phyloP scores from a whole-genome alignment of 2,888 invertebrate species.

The Actias luna region DNA sequence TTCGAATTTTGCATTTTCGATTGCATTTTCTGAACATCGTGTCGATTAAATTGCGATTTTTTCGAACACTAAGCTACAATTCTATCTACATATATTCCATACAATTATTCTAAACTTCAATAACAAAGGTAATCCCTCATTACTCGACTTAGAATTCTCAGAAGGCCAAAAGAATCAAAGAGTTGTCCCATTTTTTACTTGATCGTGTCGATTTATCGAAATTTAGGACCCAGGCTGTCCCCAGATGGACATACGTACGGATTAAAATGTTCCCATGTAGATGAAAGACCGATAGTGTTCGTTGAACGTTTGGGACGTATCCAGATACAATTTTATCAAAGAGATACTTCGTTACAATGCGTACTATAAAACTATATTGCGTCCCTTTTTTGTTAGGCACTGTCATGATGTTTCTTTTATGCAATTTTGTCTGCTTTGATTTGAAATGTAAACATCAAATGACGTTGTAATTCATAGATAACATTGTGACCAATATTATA shows the following conservation, averaged over 20 bases:
- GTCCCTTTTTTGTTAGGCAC: neutral
- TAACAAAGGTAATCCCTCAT: no score
- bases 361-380: neutral
- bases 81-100: no score
- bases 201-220: slow-evolving; percentile 2
- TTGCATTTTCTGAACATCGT: no score
- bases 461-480: no score
- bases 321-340: neutral
- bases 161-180: neutral
- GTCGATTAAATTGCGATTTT: no score
- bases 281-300: slow-evolving; percentile 20
- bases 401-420: no score
- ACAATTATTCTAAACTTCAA: no score
- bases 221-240: slow-evolving; percentile 22
- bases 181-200: neutral
- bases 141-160: neutral
- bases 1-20: no score
- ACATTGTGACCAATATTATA: no score
- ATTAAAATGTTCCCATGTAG: slow-evolving; percentile 23
- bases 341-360: neutral
- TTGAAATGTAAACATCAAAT: no score
- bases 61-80: no score
- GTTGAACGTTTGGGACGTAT: slow-evolving; percentile 18
- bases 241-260: slow-evolving; percentile 23
- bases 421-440: no score